phyloP scores from a whole-genome alignment of 2,113 vertebrate species.

The Misgurnus anguillicaudatus region DNA sequence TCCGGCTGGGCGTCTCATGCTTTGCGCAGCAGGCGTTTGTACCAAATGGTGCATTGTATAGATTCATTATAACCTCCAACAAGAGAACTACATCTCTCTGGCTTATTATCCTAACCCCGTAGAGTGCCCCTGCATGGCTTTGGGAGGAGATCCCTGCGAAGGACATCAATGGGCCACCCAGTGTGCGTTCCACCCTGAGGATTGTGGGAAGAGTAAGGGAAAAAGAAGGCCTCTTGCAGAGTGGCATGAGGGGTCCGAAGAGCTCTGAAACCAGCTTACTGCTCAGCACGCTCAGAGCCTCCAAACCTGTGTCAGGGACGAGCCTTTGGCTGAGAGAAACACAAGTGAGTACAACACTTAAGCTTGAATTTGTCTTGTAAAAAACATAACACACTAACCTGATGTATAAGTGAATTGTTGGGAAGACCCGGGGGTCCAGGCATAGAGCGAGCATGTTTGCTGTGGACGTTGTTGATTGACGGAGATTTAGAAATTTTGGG shows the following conservation, averaged over 20 bases:
- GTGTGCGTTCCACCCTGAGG: conserved; percentile 90
- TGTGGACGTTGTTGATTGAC: conserved; percentile 89
- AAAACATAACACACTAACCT: conserved; percentile 75
- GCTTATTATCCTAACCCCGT: conserved; percentile 60
- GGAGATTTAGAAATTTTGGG: conserved; percentile 92
- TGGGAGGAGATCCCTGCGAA: conserved; percentile 77
- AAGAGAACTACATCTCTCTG: conserved; percentile 59
- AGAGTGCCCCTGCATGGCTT: conserved; percentile 85
- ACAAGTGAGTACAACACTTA: not conserved
- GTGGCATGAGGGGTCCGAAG: conserved; percentile 80
- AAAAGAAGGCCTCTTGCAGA: conserved; percentile 88
- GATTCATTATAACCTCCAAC: conserved; percentile 53
- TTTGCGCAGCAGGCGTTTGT: conserved; percentile 27
- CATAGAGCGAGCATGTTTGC: conserved; percentile 88
- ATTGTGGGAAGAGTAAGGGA: conserved; percentile 90
- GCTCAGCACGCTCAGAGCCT: conserved; percentile 73
- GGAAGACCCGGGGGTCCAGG: conserved; percentile 87
- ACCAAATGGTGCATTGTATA: conserved; percentile 62
- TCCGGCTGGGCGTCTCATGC: conserved; percentile 31
- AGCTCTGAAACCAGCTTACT: conserved; percentile 79
- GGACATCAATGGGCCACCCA: conserved; percentile 78
- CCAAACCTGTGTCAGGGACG: conserved; percentile 87
- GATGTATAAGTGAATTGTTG: conserved; percentile 93
- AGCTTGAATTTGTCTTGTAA: not conserved
- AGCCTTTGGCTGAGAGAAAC: conserved; percentile 87